phyloP scores from a whole-genome alignment of 2,113 vertebrate genomes.

The Chloroceryle aenea region DNA sequence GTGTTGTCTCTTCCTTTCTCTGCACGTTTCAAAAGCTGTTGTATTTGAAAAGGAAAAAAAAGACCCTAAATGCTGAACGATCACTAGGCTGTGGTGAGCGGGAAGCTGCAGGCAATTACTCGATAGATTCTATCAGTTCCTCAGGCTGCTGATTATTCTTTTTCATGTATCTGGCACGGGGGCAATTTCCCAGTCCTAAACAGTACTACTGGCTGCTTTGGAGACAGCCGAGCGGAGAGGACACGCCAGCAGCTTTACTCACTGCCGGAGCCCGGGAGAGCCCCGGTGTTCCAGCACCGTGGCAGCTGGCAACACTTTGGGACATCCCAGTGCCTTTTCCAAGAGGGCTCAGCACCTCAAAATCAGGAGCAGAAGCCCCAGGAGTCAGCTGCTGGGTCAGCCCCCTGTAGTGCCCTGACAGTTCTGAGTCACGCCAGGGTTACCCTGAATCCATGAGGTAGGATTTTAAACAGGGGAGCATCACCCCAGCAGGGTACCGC shows the following conservation, averaged over 20 bases:
- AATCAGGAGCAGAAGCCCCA: not conserved
- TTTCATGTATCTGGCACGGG: not conserved
- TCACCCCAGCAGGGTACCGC: not conserved
- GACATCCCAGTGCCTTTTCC: not conserved
- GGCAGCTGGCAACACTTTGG: not conserved
- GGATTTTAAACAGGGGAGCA: too few species aligned
- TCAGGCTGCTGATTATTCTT: not conserved
- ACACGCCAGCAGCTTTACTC: not conserved
- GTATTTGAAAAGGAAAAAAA: too few species aligned
- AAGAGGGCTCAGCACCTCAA: not conserved
- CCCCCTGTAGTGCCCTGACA: too few species aligned
- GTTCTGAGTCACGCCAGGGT: not conserved
- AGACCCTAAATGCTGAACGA: not conserved
- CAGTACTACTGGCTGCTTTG: not conserved
- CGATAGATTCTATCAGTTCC: not conserved
- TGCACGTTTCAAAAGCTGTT: not conserved
- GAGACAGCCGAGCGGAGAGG: not conserved
- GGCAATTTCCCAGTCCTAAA: not conserved
- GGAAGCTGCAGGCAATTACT: not conserved
- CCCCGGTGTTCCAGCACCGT: accelerated
- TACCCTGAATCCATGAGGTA: too few species aligned
- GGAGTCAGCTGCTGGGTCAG: not conserved
- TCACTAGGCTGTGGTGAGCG: not conserved
- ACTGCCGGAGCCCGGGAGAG: not conserved
- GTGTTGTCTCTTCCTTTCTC: not conserved